Percentiles rank a stretch among this genome's conserved stretches.
Evolutionary conservation across 1,140 invertebrate species (phyloP).

Genomic region (Penaeus chinensis): DNA sequence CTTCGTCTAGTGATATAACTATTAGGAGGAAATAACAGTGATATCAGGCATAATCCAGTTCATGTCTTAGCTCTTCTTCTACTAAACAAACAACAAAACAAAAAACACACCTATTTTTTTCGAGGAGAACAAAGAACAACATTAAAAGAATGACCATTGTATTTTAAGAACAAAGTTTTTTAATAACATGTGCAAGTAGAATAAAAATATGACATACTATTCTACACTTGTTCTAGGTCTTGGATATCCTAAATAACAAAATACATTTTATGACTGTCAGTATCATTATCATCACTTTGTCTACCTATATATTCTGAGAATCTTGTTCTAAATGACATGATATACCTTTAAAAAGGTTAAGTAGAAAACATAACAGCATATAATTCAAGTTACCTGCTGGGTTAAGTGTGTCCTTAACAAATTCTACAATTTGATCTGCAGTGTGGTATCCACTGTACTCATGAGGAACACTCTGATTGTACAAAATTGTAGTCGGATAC

Average conservation of each 20-base stretch:
- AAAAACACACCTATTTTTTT: background rate
- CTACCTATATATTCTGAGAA: too few species aligned
- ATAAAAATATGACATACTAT: too few species aligned
- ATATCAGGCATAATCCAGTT: background rate
- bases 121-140: too few species aligned
- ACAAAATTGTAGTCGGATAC: conserved; percentile 82
- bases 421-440: conserved; percentile 75
- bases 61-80: background rate
- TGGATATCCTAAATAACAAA: too few species aligned
- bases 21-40: conserved; percentile 5
- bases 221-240: too few species aligned
- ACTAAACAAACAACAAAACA: background rate
- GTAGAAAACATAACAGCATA: background rate
- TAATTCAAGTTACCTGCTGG: conserved; percentile 68
- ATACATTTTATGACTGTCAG: too few species aligned
- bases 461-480: conserved; percentile 74
- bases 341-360: background rate
- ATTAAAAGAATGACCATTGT: too few species aligned
- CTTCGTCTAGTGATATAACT: conserved; percentile 55
- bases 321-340: too few species aligned
- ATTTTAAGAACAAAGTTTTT: too few species aligned
- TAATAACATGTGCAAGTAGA: too few species aligned
- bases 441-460: conserved; percentile 76
- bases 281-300: too few species aligned
- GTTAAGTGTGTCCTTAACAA: conserved; percentile 75